Evolutionary conservation across 1,140 invertebrate genomes (phyloP).

Genomic region (Mya arenaria): DNA sequence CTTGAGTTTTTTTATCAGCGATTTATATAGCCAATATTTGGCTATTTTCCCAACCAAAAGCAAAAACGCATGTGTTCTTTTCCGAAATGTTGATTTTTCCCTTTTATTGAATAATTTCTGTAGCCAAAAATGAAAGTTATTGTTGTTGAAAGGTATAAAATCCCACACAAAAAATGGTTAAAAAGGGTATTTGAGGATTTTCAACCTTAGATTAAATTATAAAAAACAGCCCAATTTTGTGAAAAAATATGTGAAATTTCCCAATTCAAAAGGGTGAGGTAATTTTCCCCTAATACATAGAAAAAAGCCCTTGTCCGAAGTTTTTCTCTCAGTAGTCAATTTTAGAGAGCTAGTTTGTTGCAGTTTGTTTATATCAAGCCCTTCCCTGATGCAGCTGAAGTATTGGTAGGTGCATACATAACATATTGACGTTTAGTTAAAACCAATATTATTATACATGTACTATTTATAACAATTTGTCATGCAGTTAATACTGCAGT

Average conservation of each 20-base stretch:
- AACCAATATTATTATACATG: no score
- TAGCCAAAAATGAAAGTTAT: neutral
- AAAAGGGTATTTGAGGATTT: neutral
- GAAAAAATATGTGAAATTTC: no score
- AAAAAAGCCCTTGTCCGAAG: no score
- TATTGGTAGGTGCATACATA: no score
- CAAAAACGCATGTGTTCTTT: neutral
- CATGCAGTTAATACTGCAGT: no score
- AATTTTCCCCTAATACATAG: neutral
- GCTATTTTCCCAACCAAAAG: neutral
- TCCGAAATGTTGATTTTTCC: neutral
- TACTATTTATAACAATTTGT: no score
- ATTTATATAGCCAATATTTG: neutral
- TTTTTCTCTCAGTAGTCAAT: no score
- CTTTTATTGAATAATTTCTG: neutral
- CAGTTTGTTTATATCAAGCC: no score
- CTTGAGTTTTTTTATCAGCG: neutral
- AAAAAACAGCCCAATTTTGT: neutral
- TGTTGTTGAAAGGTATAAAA: neutral
- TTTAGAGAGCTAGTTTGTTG: no score
- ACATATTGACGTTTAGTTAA: no score
- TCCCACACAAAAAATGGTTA: neutral
- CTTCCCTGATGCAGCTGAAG: no score
- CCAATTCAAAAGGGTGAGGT: neutral
- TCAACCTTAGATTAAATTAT: neutral